Evolutionary conservation across 2,113 vertebrate species (phyloP).

Genomic region (Antechinus flavipes): DNA sequence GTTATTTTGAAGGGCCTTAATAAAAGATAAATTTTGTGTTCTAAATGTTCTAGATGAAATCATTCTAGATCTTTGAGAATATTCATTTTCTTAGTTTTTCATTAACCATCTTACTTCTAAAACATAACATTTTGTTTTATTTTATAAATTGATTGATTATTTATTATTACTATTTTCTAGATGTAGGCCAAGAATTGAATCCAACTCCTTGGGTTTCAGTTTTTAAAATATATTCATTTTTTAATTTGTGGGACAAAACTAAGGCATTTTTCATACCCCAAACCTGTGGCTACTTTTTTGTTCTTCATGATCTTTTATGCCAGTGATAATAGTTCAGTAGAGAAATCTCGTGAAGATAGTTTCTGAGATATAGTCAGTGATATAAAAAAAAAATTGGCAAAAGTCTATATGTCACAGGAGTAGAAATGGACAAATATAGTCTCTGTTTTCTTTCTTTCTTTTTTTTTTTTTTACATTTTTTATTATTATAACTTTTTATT

Average conservation of each 20-base stretch:
- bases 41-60: not conserved
- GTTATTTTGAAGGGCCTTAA: not conserved
- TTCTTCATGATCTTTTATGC: not conserved
- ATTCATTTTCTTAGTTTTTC: not conserved
- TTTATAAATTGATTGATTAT: not conserved
- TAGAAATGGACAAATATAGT: not conserved
- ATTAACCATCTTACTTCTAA: not conserved
- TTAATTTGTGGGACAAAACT: not conserved
- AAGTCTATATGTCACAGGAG: not conserved
- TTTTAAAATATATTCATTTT: not conserved
- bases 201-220: not conserved
- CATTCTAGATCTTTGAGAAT: not conserved
- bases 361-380: not conserved
- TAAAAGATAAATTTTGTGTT: not conserved
- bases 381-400: not conserved
- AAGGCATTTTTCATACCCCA: not conserved
- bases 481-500: no score
- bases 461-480: no score
- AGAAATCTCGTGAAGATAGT: not conserved
- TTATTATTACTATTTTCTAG: not conserved
- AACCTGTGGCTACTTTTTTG: not conserved
- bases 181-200: not conserved
- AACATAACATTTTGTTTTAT: not conserved
- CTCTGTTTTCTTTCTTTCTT: no score
- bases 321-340: not conserved